Evolutionary conservation across 2,888 invertebrate genomes (phyloP), one percentile per base, ranked within the genome.

Genomic region (Ischnus inquisitorius): DNA sequence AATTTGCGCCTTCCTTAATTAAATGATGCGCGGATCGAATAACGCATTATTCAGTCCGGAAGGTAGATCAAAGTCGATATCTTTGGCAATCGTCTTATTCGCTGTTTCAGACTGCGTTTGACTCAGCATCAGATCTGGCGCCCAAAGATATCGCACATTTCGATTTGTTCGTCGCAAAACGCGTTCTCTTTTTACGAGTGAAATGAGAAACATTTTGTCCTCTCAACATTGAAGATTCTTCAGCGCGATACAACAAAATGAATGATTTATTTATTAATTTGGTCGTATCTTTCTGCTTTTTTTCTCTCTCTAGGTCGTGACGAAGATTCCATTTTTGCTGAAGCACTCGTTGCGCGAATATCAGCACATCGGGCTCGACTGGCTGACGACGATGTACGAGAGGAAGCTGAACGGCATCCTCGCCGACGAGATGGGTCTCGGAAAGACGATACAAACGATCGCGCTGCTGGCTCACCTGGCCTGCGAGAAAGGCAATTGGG

Each of bases 361-460:
- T 94, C 99, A 98, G 94, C 98, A 98, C 94, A 98, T 99, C 92
- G 99, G 99, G 71, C 95, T 99, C 90, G 98, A 99, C 94, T 99
- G 99, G 99, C 95, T 99, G 89, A 98, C 98, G 76, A 98, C 99
- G 12, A 98, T 99, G 97, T 97, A 97, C 93, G 98, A 98, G 90
- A 96, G 98, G 90, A 97, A 98, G 92, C 95, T 99, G 85, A 99
- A 99, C 94, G 99, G 99, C 85, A 99, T 99, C 92, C 95, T 99
- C 78, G 98, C 98, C 14, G 98, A 99, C 94, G 98, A 98, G 95
- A 99, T 99, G 98, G 98, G 98, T 90, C 95, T 99, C 87, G 99
- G 99, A 86, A 99, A 99, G 95, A 99, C 99, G 22, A 98, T 99
- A 91, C 99, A 99, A 95, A 99, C 98, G 0, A 99, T 99, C 90